Evolutionary conservation across 92 coral and sea anemone species (phyloP).

Genomic region (Paragorgia papillata): DNA sequence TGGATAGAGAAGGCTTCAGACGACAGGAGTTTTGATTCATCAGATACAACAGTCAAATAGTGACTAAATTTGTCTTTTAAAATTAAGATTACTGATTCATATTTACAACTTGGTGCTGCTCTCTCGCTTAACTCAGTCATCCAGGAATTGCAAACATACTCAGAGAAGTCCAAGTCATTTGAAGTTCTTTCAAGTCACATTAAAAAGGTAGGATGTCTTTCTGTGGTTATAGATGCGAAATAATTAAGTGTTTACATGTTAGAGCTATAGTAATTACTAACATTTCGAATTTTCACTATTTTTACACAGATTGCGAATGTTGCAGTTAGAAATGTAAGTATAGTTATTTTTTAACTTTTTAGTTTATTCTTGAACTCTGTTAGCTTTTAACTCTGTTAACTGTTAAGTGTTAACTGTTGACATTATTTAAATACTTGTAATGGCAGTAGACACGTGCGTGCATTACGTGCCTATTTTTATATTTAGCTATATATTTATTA

Average conservation of each 20-base stretch:
- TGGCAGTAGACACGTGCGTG: too few species aligned
- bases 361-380: neutral
- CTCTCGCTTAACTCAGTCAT: slow-evolving; percentile 59
- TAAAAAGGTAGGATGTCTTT: slow-evolving; percentile 52
- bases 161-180: slow-evolving; percentile 61
- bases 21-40: too few species aligned
- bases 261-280: neutral
- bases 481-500: too few species aligned
- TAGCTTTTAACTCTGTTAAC: too few species aligned
- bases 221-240: neutral
- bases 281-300: neutral
- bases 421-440: too few species aligned
- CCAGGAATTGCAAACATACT: slow-evolving; percentile 48
- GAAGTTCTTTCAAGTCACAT: slow-evolving; percentile 57
- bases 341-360: neutral
- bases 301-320: slow-evolving; percentile 60
- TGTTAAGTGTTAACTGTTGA: too few species aligned
- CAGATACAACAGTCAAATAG: too few species aligned
- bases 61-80: too few species aligned
- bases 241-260: neutral
- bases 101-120: slow-evolving; percentile 70
- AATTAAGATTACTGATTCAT: slow-evolving; percentile 50
- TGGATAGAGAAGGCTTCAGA: too few species aligned
- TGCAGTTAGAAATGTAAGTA: slow-evolving; percentile 65
- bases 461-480: too few species aligned